These are phyloP conservation scores for Pinctada fucata DNA, from an alignment of 2,888 invertebrate species.

Conservation along the genomic window DNA sequence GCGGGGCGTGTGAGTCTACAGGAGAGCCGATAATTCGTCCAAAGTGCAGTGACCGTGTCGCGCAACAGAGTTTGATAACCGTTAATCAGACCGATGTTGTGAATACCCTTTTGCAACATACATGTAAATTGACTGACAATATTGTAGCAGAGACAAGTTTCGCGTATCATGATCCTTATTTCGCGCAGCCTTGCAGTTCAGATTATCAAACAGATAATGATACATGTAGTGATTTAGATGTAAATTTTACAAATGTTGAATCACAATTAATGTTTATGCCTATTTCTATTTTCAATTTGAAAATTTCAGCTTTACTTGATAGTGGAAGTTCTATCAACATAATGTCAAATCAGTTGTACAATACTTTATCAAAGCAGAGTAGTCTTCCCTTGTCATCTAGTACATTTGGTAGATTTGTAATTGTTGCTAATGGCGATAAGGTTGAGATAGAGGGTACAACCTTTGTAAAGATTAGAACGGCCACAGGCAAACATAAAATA, in stretches of 20 bases:
- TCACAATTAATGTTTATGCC: conserved; percentile 16
- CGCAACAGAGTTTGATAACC: background rate
- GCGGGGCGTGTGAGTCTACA: conserved; percentile 8
- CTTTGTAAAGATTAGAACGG: background rate
- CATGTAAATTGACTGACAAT: too few species aligned
- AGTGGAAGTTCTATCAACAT: conserved; percentile 28
- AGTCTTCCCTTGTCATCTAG: background rate
- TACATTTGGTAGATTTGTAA: background rate
- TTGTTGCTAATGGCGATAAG: conserved; percentile 3
- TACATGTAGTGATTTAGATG: background rate
- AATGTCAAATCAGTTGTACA: conserved; percentile 18
- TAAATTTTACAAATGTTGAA: background rate
- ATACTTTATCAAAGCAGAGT: background rate
- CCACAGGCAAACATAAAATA: background rate
- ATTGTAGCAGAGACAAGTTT: background rate
- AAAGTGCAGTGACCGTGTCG: background rate
- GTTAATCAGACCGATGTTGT: background rate
- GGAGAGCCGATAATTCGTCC: background rate
- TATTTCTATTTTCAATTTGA: background rate
- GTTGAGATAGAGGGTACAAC: conserved; percentile 12
- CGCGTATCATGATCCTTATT: background rate
- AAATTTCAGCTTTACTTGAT: conserved; percentile 21
- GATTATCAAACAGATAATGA: conserved; percentile 3
- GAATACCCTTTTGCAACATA: too few species aligned
- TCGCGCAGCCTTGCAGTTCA: background rate